phyloP scores from a whole-genome alignment of 2,888 invertebrate species.

The Drosophila acutilabella region DNA sequence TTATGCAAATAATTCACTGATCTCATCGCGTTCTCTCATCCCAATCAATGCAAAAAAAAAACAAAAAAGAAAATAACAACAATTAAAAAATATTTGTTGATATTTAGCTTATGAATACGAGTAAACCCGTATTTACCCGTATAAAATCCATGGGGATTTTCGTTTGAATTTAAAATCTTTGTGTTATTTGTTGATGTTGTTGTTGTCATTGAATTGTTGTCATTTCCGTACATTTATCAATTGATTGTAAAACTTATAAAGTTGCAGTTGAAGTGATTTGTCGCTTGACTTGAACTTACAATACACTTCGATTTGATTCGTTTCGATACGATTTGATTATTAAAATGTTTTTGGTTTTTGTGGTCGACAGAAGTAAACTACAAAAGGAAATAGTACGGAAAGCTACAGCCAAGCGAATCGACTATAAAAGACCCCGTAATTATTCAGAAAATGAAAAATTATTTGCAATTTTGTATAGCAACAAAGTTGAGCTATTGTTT shows the following conservation, averaged over 20 bases:
- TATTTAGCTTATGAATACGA: slow-evolving; percentile 16
- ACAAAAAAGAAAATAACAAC: neutral
- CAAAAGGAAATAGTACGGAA: neutral
- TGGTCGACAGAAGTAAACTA: neutral
- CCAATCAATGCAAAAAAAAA: neutral
- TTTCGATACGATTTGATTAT: slow-evolving; percentile 13
- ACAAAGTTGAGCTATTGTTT: too few species aligned
- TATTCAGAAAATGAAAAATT: too few species aligned
- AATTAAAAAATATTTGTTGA: slow-evolving; percentile 21
- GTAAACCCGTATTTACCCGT: slow-evolving; percentile 21
- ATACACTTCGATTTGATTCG: neutral
- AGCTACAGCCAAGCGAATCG: neutral
- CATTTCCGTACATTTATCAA: slow-evolving; percentile 14
- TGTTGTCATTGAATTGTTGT: neutral
- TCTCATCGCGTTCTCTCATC: slow-evolving; percentile 7
- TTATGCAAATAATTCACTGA: neutral
- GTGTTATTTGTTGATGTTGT: neutral
- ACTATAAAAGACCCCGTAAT: neutral
- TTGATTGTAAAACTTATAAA: slow-evolving; percentile 12
- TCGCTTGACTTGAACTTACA: slow-evolving; percentile 12
- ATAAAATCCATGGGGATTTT: slow-evolving; percentile 13
- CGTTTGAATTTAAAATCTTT: slow-evolving; percentile 7
- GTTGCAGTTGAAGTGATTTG: slow-evolving; percentile 28
- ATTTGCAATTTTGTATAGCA: too few species aligned
- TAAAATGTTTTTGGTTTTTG: slow-evolving; percentile 3